Percentiles rank a stretch among this genome's conserved stretches.
These are phyloP conservation scores for Phytoseiulus persimilis DNA, from an alignment of 2,888 invertebrate genomes.

Conservation along the genomic window DNA sequence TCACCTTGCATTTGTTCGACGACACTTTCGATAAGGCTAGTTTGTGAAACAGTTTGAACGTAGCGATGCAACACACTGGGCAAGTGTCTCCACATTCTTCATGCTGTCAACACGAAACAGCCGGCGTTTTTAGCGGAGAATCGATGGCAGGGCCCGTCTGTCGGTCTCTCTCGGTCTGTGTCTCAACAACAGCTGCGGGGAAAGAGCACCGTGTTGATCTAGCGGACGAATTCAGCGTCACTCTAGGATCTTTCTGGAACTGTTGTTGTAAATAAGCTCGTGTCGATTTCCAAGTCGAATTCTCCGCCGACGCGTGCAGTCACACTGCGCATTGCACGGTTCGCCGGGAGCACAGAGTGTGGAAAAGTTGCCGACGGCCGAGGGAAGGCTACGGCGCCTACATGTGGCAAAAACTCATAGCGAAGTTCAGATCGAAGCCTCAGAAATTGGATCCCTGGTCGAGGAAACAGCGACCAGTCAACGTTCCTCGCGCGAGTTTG, in stretches of 20 bases:
- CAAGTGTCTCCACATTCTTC: background rate
- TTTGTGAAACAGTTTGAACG: too few species aligned
- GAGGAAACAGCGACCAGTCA: background rate
- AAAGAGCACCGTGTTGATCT: background rate
- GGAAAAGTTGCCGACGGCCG: too few species aligned
- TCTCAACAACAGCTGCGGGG: background rate
- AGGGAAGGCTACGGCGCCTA: too few species aligned
- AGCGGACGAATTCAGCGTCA: background rate
- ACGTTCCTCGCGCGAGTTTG: background rate
- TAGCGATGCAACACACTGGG: background rate
- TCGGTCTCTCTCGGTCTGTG: background rate
- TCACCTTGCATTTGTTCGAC: background rate
- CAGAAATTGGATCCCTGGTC: conserved; percentile 18
- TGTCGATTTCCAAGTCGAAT: too few species aligned
- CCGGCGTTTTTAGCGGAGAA: background rate
- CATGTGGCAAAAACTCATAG: background rate
- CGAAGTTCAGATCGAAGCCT: background rate
- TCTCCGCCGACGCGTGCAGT: too few species aligned
- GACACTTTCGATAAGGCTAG: background rate
- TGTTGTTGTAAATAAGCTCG: too few species aligned
- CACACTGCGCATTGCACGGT: too few species aligned
- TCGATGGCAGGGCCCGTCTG: background rate
- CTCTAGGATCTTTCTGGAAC: background rate
- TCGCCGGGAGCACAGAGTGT: too few species aligned
- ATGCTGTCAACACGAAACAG: background rate